Base-by-base conservation (phyloP, 2,797 vertebrate species). In the Brachyrhaphis roseni region DNA sequence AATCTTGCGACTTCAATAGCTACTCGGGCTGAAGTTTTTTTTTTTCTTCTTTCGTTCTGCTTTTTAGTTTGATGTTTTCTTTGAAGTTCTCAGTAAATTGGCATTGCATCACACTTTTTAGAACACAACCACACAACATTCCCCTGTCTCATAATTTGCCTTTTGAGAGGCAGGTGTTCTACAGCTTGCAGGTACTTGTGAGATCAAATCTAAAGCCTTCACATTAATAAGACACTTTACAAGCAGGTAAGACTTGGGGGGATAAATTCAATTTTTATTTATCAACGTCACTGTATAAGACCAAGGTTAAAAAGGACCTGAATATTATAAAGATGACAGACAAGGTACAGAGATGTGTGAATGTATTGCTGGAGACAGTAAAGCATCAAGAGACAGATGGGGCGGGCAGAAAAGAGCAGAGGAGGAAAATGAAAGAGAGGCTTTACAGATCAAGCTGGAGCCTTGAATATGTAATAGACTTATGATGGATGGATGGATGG, bases 401-500 rank as follows among this genome's bases (percentile, higher is more conserved):
- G 45, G 59, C 39, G 31, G 55, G 46, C 1, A n/a, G 43, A 43
- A 51, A 64, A 34, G 70, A 76, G 51, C 28, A 64, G 72, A 57
- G 66, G 71, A 55, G 72, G 59, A 76, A 47, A 78, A 53, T 34
- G 31, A 75, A 43, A 75, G 53, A 81, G 59, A 76, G 72, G 77
- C 72, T 72, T 39, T 72, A 70, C 76, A 86, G 82, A 88, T 92
- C 74, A 87, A 81, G 78, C 77, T 74, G 62, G 34, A 86, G 72
- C 83, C 82, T 89, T 92, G 86, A 88, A 92, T 91, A 85, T 82
- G 68, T 90, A 91, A 92, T 72, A 57, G 43, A 31, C 74, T 49
- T 36, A 78, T 94, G 89, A 93, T 91, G 83, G 90, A 93, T 91
- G 87, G 89, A 79, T 86, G 77, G 89, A 93, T 91, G 83, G 90